Evolutionary conservation across 2,888 invertebrate genomes (phyloP), one percentile per base, ranked within the genome.

Genomic region (Nomada ferruginata): DNA sequence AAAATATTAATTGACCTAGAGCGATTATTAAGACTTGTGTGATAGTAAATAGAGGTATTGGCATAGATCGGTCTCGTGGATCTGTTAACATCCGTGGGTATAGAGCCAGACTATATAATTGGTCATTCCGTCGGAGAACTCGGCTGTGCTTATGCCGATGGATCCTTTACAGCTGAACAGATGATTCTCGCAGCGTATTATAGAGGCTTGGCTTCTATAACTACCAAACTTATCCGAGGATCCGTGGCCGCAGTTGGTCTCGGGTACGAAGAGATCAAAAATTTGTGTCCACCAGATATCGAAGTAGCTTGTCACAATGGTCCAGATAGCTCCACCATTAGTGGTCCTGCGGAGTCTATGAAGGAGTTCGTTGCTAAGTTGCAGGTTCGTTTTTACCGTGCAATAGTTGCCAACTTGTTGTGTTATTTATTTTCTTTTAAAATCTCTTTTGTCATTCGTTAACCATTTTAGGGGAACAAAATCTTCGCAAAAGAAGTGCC

Each of bases 121-220:
- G 98, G 99, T 2, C 98, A 99, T 94, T 98, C 98, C 13, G 97
- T 98, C 0, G 99, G 99, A 29, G 99, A 99, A 93, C 94, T 99
- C 9, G 98, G 98, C 0, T 99, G 99, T 93, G 98, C 97, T 0
- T 99, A 99, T 94, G 98, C 98, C 2, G 99, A 99, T 93, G 98
- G 97, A 0, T 97, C 97, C 87, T 95, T 99, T 87, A 97, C 98
- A 0, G 90, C 92, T 1, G 93, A 93, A 50, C 91, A 93, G 78
- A 92, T 91, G 92, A 75, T 93, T 1, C 84, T 93, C 0, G 71
- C 91, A 2, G 91, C 93, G 0, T 92, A 92, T 66, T 91, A 88
- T 0, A 88, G 93, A 68, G 93, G 93, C 60, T 47, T 90, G 3
- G 92, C 91, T 0, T 92, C 92, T 0, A 82, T 91, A 20, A 92